Percentiles rank a stretch among this genome's conserved stretches.
Conservation (phyloP, 2,797 vertebrate genomes). For the Brotula barbata region DNA sequence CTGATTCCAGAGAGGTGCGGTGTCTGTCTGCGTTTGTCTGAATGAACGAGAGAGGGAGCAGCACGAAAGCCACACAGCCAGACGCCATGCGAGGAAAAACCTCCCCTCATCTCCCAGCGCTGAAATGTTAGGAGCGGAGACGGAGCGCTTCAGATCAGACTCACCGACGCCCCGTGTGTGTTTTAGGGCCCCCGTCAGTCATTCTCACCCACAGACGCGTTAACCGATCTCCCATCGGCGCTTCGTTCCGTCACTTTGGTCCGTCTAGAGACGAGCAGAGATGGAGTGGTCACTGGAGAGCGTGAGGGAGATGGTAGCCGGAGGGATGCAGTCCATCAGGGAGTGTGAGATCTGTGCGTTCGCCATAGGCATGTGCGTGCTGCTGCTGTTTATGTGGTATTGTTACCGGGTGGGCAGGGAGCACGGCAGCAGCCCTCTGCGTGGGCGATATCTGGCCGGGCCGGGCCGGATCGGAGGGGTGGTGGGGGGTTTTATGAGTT, state of each 20-base stretch:
- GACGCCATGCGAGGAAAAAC: conserved; percentile 58
- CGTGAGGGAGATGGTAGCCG: conserved; percentile 89
- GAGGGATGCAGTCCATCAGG: conserved; percentile 89
- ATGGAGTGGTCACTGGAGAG: conserved; percentile 89
- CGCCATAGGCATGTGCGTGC: conserved; percentile 84
- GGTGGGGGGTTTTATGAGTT: conserved; percentile 80
- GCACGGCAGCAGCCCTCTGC: conserved; percentile 78
- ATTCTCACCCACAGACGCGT: conserved; percentile 40
- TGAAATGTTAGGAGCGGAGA: conserved; percentile 69
- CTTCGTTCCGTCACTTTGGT: conserved; percentile 40
- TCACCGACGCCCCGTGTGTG: conserved; percentile 37
- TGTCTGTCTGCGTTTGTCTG: conserved; percentile 73
- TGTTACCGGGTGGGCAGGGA: conserved; percentile 95
- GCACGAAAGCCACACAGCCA: conserved; percentile 58
- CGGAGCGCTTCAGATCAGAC: conserved; percentile 56
- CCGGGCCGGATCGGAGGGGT: conserved; percentile 68
- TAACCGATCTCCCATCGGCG: conserved; percentile 50
- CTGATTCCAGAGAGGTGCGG: conserved; percentile 63
- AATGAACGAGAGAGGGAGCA: conserved; percentile 56
- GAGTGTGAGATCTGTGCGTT: conserved; percentile 89
- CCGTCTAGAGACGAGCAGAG: conserved; percentile 11
- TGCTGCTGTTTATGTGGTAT: conserved; percentile 94
- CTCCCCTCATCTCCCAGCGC: conserved; percentile 52
- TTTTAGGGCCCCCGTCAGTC: conserved; percentile 46
- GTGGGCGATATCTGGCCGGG: conserved; percentile 71